These are phyloP conservation scores for Tamandua tetradactyla DNA, from an alignment of 2,797 vertebrate species.

Conservation along the genomic window DNA sequence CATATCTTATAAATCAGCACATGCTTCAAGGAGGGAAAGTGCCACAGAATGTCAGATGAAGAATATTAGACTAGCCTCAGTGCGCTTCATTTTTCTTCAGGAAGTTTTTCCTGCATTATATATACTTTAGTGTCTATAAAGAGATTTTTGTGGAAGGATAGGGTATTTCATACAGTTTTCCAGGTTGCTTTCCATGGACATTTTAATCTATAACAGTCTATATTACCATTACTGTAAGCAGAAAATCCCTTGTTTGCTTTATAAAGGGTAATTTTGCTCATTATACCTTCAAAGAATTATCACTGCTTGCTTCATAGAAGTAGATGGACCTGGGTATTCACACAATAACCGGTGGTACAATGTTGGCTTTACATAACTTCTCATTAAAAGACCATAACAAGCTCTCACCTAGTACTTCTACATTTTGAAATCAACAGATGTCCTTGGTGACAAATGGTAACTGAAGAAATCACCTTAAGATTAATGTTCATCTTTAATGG, in stretches of 20 bases:
- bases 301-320: neutral
- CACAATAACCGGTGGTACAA: neutral
- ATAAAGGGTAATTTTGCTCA: constrained; percentile 11
- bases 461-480: neutral
- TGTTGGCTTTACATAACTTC: neutral
- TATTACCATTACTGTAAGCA: neutral
- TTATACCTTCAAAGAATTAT: constrained; percentile 43
- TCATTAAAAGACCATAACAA: neutral
- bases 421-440: constrained; percentile 34
- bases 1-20: constrained; percentile 29
- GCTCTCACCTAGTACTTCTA: neutral
- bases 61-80: neutral
- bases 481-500: constrained; percentile 25
- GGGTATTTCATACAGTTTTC: neutral
- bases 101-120: neutral
- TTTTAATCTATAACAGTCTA: neutral
- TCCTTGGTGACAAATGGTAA: constrained; percentile 16
- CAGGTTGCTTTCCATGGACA: neutral
- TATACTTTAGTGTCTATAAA: neutral
- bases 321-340: neutral
- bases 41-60: neutral
- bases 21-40: neutral
- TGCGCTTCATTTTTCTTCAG: neutral
- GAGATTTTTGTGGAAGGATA: neutral
- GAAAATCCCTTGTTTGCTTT: neutral